phyloP scores from a whole-genome alignment of 2,888 invertebrate genomes.

The Syrphus vitripennis region DNA sequence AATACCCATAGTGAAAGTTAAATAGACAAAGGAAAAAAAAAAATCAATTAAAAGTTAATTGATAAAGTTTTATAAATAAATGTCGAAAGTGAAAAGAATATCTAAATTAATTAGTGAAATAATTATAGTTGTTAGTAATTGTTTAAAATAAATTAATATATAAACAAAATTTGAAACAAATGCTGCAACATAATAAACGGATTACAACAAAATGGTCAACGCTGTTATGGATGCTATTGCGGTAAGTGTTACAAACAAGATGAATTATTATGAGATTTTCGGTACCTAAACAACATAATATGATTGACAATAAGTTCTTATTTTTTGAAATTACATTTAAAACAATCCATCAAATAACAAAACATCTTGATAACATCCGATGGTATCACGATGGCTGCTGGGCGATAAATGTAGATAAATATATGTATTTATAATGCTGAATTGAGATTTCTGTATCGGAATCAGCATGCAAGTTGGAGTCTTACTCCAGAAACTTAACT shows the following conservation, averaged over 20 bases:
- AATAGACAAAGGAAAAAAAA: neutral
- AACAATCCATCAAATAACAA: no score
- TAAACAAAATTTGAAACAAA: slow-evolving; percentile 50
- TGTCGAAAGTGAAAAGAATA: slow-evolving; percentile 37
- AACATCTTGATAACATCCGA: no score
- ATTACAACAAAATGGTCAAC: slow-evolving; percentile 79
- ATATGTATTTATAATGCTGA: no score
- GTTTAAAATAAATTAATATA: neutral
- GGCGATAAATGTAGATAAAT: no score
- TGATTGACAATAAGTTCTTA: no score
- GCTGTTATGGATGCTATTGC: slow-evolving; percentile 81
- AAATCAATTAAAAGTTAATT: neutral
- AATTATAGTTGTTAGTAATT: neutral
- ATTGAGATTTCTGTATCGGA: no score
- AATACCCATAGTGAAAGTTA: neutral
- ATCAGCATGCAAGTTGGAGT: no score
- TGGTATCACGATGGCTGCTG: no score
- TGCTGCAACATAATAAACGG: slow-evolving; percentile 50
- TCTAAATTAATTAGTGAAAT: neutral
- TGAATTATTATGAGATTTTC: no score
- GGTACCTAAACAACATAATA: no score
- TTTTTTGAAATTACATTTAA: no score
- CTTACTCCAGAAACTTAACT: no score
- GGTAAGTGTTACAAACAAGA: slow-evolving; percentile 75
- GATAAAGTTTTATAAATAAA: neutral